Conservation (phyloP, 2,113 vertebrate genomes). For the Taxidea taxus region DNA sequence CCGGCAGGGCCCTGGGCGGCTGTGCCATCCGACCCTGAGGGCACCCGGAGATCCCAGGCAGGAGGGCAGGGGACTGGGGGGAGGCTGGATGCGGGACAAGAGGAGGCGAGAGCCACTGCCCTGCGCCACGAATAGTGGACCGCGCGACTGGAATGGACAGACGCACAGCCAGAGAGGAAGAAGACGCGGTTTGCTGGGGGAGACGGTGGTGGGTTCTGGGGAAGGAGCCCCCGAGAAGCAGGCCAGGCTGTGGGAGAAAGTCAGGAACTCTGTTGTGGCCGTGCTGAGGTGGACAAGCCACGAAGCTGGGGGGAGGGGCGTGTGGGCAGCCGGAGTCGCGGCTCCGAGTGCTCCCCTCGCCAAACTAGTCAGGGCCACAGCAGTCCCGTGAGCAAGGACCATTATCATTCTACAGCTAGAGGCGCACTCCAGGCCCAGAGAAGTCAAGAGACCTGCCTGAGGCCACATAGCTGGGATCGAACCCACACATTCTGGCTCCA, state of each 20-base stretch:
- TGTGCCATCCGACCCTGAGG: neutral
- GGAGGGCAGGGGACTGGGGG: neutral
- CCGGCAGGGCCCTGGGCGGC: neutral
- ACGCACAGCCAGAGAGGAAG: neutral
- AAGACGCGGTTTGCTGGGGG: neutral
- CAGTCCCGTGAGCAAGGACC: neutral
- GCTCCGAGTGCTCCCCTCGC: neutral
- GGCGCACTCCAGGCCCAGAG: neutral
- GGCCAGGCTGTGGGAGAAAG: neutral
- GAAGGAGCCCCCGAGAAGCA: fast-evolving
- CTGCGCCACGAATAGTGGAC: neutral
- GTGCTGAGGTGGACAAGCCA: fast-evolving
- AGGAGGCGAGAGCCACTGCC: neutral
- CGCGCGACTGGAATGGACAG: neutral
- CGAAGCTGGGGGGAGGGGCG: fast-evolving
- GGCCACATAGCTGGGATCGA: neutral
- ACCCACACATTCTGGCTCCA: neutral
- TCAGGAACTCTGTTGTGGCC: fast-evolving
- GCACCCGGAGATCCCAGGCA: fast-evolving
- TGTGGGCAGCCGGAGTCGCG: fast-evolving
- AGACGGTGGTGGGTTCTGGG: neutral
- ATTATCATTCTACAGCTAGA: fast-evolving
- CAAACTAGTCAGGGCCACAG: neutral
- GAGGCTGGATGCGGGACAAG: neutral
- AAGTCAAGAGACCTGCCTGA: neutral